Evolutionary conservation across 1,140 invertebrate genomes (phyloP).

Genomic region (Myzus persicae): DNA sequence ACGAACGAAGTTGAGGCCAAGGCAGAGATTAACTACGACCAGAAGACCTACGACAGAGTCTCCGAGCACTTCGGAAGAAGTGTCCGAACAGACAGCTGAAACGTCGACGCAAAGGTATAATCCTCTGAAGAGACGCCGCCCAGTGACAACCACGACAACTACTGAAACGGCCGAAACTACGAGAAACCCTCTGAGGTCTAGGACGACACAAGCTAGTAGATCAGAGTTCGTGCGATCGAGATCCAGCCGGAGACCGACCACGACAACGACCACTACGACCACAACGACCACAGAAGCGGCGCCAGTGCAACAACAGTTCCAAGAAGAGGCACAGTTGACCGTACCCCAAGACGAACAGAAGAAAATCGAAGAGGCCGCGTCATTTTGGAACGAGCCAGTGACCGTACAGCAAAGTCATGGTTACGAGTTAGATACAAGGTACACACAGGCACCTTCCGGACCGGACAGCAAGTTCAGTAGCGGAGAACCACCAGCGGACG

Average conservation of each 20-base stretch:
- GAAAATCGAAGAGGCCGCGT: constrained; percentile 50
- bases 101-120: constrained; percentile 35
- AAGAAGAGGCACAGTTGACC: constrained; percentile 7
- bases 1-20: constrained; percentile 23
- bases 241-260: constrained; percentile 60
- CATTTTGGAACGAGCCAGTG: constrained; percentile 62
- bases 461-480: constrained; percentile 70
- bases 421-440: constrained; percentile 59
- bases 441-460: constrained; percentile 60
- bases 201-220: constrained; percentile 44
- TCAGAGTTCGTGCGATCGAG: constrained; percentile 60
- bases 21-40: constrained; percentile 56
- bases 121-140: constrained; percentile 50
- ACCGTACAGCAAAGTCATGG: constrained; percentile 62
- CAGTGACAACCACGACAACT: constrained; percentile 56
- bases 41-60: constrained; percentile 17
- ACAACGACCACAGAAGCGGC: background rate
- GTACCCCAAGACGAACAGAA: constrained; percentile 15
- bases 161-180: constrained; percentile 50
- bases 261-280: constrained; percentile 59
- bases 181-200: constrained; percentile 39
- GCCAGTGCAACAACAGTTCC: background rate
- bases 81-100: constrained; percentile 29
- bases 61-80: constrained; percentile 6
- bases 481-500: constrained; percentile 62